Conservation (phyloP, 1,140 invertebrate genomes). For the Trissolcus basalis region DNA sequence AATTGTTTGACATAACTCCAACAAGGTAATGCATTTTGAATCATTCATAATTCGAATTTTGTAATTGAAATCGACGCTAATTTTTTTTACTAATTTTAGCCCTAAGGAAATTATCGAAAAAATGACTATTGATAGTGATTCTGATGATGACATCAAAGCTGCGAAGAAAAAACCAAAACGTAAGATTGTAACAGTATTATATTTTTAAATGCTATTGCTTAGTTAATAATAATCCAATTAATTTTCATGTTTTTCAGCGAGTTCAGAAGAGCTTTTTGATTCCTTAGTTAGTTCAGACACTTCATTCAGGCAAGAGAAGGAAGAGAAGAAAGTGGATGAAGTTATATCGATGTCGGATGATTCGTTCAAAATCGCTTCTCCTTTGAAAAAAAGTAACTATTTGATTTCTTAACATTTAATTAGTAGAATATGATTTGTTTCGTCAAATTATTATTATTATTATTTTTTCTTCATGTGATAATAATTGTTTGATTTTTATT, state of each 20-base stretch:
- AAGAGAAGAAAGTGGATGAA: conserved; percentile 21
- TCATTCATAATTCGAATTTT: too few relatives aligned
- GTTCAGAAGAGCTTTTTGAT: conserved; percentile 73
- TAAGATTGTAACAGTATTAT: conserved; percentile 37
- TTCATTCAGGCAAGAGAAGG: conserved; percentile 56
- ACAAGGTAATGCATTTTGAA: too few relatives aligned
- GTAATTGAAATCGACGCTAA: not conserved
- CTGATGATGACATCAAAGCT: conserved; percentile 68
- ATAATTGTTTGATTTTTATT: conserved; percentile 8
- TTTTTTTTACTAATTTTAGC: conserved; percentile 33
- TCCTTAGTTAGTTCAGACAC: conserved; percentile 66
- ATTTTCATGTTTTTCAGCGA: conserved; percentile 59
- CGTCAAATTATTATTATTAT: too few relatives aligned
- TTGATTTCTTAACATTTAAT: not conserved
- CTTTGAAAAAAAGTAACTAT: conserved; percentile 62
- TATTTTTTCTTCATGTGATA: too few relatives aligned
- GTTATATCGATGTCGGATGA: conserved; percentile 60
- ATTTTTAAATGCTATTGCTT: too few relatives aligned
- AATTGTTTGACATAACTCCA: not conserved
- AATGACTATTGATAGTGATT: conserved; percentile 63
- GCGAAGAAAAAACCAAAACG: conserved; percentile 67
- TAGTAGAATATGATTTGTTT: too few relatives aligned
- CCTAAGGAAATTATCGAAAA: conserved; percentile 30
- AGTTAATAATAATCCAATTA: conserved; percentile 6
- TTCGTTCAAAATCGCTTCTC: conserved; percentile 53